phyloP scores from a whole-genome alignment of 1,140 invertebrate genomes.

The Drusus annulatus region DNA sequence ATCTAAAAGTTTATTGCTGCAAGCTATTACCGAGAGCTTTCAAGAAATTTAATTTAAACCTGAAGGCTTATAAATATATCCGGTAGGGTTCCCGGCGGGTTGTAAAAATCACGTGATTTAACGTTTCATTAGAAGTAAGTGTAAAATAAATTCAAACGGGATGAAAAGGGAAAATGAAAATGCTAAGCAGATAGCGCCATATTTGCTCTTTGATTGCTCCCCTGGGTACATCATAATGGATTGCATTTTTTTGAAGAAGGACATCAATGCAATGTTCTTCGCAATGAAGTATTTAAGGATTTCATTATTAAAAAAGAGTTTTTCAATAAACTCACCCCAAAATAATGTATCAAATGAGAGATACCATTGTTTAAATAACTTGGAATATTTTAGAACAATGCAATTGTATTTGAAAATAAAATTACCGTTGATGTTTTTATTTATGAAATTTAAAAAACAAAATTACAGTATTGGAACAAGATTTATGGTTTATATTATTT shows the following conservation, averaged over 20 bases:
- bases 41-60: slow-evolving; percentile 31
- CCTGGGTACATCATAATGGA: slow-evolving; percentile 7
- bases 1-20: slow-evolving; percentile 29
- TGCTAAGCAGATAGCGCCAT: slow-evolving; percentile 33
- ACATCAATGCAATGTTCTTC: background rate
- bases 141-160: slow-evolving; percentile 32
- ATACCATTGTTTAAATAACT: too few species aligned
- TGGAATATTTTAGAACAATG: too few species aligned
- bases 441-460: too few species aligned
- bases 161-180: slow-evolving; percentile 36
- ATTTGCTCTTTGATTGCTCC: slow-evolving; percentile 35
- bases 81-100: background rate
- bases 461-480: too few species aligned
- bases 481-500: too few species aligned
- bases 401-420: too few species aligned
- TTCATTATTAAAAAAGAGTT: too few species aligned
- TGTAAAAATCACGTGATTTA: slow-evolving; percentile 36
- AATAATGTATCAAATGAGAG: too few species aligned
- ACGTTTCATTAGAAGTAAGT: slow-evolving; percentile 37
- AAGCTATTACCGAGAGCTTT: background rate
- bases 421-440: too few species aligned
- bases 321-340: too few species aligned
- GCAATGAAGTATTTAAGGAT: too few species aligned
- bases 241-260: slow-evolving; percentile 27
- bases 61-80: slow-evolving; percentile 26